phyloP scores from a whole-genome alignment of 2,888 invertebrate genomes.

The Cosmia pyralina region DNA sequence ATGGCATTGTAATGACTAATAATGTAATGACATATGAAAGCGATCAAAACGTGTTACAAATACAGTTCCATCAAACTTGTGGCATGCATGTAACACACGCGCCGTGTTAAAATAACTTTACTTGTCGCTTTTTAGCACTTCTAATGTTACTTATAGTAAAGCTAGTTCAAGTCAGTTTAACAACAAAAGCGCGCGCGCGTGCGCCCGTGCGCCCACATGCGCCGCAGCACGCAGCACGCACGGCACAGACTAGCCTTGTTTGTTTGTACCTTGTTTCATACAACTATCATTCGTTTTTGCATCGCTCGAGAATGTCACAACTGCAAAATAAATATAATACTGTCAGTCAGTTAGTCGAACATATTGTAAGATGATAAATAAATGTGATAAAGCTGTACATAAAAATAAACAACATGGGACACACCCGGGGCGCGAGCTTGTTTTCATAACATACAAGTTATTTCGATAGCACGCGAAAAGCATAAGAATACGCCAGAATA shows the following conservation, averaged over 20 bases:
- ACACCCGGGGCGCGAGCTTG: conserved; percentile 17
- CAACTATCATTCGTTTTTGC: conserved; percentile 79
- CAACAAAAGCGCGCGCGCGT: conserved; percentile 39
- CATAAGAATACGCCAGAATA: background rate
- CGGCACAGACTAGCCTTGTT: conserved; percentile 59
- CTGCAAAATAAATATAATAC: conserved; percentile 80
- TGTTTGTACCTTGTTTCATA: conserved; percentile 79
- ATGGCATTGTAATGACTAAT: conserved; percentile 4
- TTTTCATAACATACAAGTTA: conserved; percentile 23
- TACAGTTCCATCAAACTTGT: conserved; percentile 59
- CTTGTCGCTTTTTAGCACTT: conserved; percentile 3
- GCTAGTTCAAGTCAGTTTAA: conserved; percentile 39
- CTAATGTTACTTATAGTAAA: background rate
- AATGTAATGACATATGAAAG: conserved; percentile 45
- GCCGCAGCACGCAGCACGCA: too few relatives aligned
- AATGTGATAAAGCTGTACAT: conserved; percentile 9
- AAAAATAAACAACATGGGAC: conserved; percentile 28
- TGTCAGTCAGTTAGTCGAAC: conserved; percentile 68
- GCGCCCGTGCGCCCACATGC: conserved; percentile 44
- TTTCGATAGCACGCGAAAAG: background rate
- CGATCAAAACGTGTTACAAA: conserved; percentile 56
- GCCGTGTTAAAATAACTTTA: conserved; percentile 47
- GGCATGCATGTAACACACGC: conserved; percentile 68
- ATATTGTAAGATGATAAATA: conserved; percentile 31
- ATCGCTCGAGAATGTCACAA: conserved; percentile 87